Conservation (phyloP, 2,113 vertebrate species). For the Sorex fumeus region DNA sequence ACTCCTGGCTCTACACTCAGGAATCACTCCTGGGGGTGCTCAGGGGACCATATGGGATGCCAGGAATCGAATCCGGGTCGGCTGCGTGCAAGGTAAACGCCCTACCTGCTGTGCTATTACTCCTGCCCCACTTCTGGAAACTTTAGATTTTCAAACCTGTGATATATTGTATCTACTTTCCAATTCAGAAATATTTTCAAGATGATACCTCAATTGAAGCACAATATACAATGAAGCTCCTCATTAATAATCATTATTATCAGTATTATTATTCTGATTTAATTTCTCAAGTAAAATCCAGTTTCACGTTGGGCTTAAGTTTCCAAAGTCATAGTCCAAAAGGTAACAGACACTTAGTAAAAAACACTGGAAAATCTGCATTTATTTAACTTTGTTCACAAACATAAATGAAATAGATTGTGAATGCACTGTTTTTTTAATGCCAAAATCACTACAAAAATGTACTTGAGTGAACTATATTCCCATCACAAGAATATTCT, state of each 20-base stretch:
- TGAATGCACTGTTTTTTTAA: not conserved
- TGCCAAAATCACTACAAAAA: not conserved
- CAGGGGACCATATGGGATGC: no score
- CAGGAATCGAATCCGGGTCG: no score
- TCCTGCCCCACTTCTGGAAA: slow-evolving; percentile 5
- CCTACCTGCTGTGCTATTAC: no score
- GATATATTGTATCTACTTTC: not conserved
- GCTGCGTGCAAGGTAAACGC: no score
- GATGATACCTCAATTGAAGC: not conserved
- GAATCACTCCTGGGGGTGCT: no score
- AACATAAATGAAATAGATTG: slow-evolving; percentile 21
- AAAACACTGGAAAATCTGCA: slow-evolving; percentile 34
- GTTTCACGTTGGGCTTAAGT: slow-evolving; percentile 34
- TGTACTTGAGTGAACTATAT: not conserved
- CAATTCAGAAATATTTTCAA: not conserved
- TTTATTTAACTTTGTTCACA: not conserved
- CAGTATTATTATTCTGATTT: slow-evolving; percentile 41
- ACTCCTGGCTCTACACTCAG: no score
- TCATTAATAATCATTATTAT: slow-evolving; percentile 17
- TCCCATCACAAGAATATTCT: not conserved
- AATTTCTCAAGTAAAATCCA: slow-evolving; percentile 52
- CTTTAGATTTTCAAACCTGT: slow-evolving; percentile 37
- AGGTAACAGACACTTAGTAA: not conserved
- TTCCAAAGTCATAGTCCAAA: slow-evolving; percentile 43
- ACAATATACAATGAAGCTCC: not conserved